phyloP scores from a whole-genome alignment of 2,888 invertebrate species.

The Carterocephalus palaemon region DNA sequence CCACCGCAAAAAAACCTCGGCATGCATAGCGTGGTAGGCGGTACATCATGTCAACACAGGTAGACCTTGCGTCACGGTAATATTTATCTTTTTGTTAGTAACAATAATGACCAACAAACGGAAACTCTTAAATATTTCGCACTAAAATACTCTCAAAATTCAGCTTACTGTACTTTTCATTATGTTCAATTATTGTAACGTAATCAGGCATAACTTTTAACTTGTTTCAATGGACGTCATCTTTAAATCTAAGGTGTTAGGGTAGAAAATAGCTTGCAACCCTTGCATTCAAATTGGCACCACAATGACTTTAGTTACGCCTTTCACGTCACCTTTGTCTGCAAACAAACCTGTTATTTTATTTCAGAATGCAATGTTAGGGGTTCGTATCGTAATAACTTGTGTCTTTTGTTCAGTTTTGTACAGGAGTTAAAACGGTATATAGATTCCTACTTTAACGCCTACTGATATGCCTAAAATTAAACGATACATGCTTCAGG shows the following conservation, averaged over 20 bases:
- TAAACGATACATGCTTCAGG: no score
- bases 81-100: no score
- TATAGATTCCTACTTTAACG: no score
- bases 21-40: no score
- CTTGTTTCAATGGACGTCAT: background rate
- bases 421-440: constrained; percentile 17
- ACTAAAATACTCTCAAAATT: background rate
- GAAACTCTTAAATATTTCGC: no score
- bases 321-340: constrained; percentile 17
- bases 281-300: background rate
- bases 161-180: constrained; percentile 8
- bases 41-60: no score
- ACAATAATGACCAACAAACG: no score
- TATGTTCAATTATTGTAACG: constrained; percentile 19
- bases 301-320: constrained; percentile 11
- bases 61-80: no score
- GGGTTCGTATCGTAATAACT: constrained; percentile 17
- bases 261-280: background rate
- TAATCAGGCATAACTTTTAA: constrained; percentile 16
- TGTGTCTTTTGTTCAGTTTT: constrained; percentile 18
- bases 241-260: background rate
- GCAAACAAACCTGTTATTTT: constrained; percentile 24
- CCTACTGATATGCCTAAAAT: no score
- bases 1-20: no score
- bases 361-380: constrained; percentile 21